These are phyloP conservation scores for Drosophila parabipectinata DNA, from an alignment of 1,140 invertebrate species.

Conservation along the genomic window DNA sequence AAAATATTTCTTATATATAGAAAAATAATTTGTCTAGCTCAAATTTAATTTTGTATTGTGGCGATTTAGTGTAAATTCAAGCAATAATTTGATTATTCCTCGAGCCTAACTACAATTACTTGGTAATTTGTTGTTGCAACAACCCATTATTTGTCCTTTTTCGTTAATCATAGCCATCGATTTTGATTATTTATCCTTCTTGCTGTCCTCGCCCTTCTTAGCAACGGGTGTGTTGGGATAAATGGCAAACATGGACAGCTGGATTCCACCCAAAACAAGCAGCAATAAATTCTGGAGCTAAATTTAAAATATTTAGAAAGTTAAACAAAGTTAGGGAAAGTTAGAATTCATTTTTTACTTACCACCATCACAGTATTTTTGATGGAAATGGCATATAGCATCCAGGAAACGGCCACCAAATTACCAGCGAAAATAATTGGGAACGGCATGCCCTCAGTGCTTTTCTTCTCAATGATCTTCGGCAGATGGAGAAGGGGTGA, in stretches of 20 bases:
- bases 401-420: constrained; percentile 90
- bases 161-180: constrained; percentile 26
- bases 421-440: constrained; percentile 91
- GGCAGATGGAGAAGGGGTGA: constrained; percentile 89
- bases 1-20: constrained; percentile 51
- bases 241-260: constrained; percentile 88
- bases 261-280: constrained; percentile 86
- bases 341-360: constrained; percentile 81
- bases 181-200: constrained; percentile 62
- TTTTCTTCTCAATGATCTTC: constrained; percentile 90
- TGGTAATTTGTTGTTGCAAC: constrained; percentile 30
- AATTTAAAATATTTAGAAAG: constrained; percentile 33
- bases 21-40: constrained; percentile 52
- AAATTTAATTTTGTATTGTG: constrained; percentile 28
- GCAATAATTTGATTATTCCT: constrained; percentile 49
- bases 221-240: constrained; percentile 85
- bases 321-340: neutral
- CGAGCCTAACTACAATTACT: constrained; percentile 41
- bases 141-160: constrained; percentile 35
- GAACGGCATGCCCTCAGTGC: constrained; percentile 91
- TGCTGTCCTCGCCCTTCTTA: constrained; percentile 79
- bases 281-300: constrained; percentile 90
- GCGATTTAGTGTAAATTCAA: constrained; percentile 51
- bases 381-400: constrained; percentile 92
- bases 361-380: constrained; percentile 91